Evolutionary conservation across 2,888 invertebrate species (phyloP).

Genomic region (Serripes groenlandicus): DNA sequence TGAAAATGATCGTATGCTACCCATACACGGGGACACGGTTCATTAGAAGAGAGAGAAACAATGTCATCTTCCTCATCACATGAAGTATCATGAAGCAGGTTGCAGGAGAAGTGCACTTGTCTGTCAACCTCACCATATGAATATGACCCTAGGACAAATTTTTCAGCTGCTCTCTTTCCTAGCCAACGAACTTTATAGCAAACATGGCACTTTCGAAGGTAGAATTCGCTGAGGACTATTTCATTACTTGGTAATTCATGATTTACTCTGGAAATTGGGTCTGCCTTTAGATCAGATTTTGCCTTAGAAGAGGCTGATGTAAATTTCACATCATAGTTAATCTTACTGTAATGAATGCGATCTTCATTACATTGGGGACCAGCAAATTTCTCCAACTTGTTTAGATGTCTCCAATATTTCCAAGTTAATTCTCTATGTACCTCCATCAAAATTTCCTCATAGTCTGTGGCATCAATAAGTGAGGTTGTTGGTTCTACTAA

Average conservation of each 20-base stretch:
- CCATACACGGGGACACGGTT: neutral
- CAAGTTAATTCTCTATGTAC: neutral
- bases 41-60: neutral
- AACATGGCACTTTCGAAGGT: neutral
- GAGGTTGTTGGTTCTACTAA: neutral
- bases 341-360: neutral
- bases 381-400: neutral
- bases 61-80: neutral
- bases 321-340: constrained; percentile 6
- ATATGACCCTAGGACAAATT: neutral
- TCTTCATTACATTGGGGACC: neutral
- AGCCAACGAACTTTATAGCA: neutral
- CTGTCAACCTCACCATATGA: neutral
- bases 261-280: too few species aligned
- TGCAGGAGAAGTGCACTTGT: neutral
- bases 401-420: neutral
- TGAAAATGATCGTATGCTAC: too few species aligned
- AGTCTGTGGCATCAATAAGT: neutral
- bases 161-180: neutral
- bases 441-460: neutral
- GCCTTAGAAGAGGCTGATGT: neutral
- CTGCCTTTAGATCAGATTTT: too few species aligned
- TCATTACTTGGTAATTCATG: neutral
- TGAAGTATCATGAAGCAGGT: neutral
- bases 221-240: neutral